Conservation (phyloP, 2,888 invertebrate genomes). For the Tipula helvola region DNA sequence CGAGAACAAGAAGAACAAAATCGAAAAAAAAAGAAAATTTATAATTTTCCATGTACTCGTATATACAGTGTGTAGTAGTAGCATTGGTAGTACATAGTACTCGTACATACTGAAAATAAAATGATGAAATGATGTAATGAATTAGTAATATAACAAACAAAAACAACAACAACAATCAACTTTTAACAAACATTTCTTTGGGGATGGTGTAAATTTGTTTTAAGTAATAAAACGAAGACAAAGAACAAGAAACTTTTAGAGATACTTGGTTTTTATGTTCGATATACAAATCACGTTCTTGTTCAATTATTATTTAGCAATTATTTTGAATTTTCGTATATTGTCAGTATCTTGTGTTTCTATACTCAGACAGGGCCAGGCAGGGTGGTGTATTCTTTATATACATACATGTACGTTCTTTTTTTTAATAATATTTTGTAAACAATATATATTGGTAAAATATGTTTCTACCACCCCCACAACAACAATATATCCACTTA, state of each 20-base stretch:
- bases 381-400: neutral
- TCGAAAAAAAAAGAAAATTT: neutral
- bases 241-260: neutral
- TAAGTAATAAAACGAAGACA: neutral
- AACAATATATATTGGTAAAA: neutral
- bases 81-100: neutral
- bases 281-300: neutral
- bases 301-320: neutral
- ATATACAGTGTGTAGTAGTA: neutral
- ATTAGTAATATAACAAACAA: neutral
- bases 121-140: neutral
- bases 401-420: neutral
- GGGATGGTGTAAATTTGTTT: neutral
- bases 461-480: neutral
- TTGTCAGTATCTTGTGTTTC: neutral
- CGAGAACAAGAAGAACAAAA: neutral
- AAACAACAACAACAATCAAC: neutral
- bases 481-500: too few species aligned
- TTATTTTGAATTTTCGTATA: neutral
- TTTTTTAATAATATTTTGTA: neutral
- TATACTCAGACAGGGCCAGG: neutral
- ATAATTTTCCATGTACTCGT: neutral
- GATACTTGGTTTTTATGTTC: neutral
- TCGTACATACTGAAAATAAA: neutral
- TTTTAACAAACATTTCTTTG: neutral